Base-by-base conservation (phyloP, 2,797 vertebrate species). In the Periophthalmus magnuspinnatus region DNA sequence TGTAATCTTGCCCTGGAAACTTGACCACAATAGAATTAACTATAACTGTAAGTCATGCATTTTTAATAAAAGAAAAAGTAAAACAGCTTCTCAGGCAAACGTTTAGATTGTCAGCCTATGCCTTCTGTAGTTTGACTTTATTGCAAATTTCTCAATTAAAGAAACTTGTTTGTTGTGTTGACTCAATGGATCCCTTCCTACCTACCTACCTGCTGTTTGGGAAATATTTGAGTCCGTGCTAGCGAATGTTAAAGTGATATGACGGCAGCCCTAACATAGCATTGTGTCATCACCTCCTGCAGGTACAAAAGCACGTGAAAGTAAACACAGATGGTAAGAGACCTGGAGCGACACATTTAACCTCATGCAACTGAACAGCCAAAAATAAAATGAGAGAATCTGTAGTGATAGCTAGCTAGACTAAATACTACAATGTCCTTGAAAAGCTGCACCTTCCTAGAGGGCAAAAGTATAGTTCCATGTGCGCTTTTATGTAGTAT, bases 321-420 rank as follows among this genome's bases (percentile, higher is more conserved):
- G 58, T 55, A 74, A 82, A 77, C 63, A 80, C 11, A 21, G 55
- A 45, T 45, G 56, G 62, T 69, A 50, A 33, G 14, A 60, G 65
- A 70, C 68, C 28, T 74, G 67, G 77, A 83, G 70, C 59, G 7
- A 74, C 58, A 21, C n/a, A 59, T 68, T 68, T 66, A 72, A 83
- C 83, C 67, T 68, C 24, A 72, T 38, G 67, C 58, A 70, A 50
- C 77, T 56, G 67, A 52, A 13, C 0, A 33, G 21, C 47, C 7
- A 21, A 65, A 66, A 47, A 62, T 41, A 69, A 3, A 56, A 57
- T 16, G 16, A 55, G n/a, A 13, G 14, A 65, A 55, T 22, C 48
- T 19, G 8, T 1, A 57, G 10, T 11, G 54, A 50, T 14, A 77
- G 71, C 5, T 52, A 5, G 19, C 32, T 32, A 19, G 48, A 38